Evolutionary conservation across 2,888 invertebrate species (phyloP), one percentile per base, ranked within the genome.

Genomic region (Acrobasis consociella): DNA sequence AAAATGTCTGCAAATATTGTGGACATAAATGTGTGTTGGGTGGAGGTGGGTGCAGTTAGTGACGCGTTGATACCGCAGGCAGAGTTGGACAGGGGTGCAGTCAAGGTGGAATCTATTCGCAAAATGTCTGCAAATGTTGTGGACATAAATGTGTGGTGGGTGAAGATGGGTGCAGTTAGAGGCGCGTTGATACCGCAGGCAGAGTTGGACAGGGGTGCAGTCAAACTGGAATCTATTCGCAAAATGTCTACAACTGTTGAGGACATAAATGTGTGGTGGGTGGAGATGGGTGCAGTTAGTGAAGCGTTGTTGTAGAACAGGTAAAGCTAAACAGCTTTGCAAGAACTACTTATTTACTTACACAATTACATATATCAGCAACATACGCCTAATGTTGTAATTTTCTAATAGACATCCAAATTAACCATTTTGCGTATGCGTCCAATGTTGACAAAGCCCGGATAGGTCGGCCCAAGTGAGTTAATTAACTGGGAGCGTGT

Each of bases 401-500:
- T 22, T 22, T 22, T 22, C 22, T 22, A 22, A 22, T 22, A 3
- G 22, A 3, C 22, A 22, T 22, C 22, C 1, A 22, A 22, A 22
- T 22, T 2, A 22, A 22, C 8, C 46, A 46, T 46, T 46, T 46
- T n/a, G 46, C 46, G 46, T 13, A 46, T 46, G 10, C 5, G 46
- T 46, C 11, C 11, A 46, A 11, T 46, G 46, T 46, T 10, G 13
- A 42, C 56, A 13, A 10, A 74, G 76, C 76, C 76, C 79, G 81
- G 81, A 78, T 83, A 84, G 85, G 83, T 82, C 85, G 87, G 83
- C 84, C 87, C 85, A 80, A 91, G 89, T 90, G 91, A 90, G 91
- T 91, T 92, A 91, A 91, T 92, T 91, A 92, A 90, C 89, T 83
- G 85, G 87, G 86, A 90, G 87, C 89, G 87, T 91, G 91, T 91